phyloP scores from a whole-genome alignment of 2,797 vertebrate species.

The Enteromius mattozi region DNA sequence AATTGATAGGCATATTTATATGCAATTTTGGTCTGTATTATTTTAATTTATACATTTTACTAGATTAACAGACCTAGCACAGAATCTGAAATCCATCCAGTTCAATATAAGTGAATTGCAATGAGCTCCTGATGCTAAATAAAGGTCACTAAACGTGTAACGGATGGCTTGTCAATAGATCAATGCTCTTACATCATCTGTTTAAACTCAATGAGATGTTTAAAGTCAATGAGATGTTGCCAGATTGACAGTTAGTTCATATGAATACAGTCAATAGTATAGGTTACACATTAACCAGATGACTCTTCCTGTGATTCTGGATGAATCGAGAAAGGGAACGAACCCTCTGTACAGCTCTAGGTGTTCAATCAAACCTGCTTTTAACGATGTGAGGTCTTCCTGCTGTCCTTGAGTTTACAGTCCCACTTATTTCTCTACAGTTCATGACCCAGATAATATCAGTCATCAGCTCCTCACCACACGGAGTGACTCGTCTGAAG shows the following conservation, averaged over 20 bases:
- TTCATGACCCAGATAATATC: conserved; percentile 40
- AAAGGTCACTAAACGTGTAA: conserved; percentile 51
- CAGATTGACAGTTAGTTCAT: conserved; percentile 6
- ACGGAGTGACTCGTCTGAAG: neutral
- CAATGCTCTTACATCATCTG: conserved; percentile 46
- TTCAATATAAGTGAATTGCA: conserved; percentile 6
- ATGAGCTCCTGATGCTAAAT: conserved; percentile 43
- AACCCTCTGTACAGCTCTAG: neutral
- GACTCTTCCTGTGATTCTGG: conserved; percentile 1
- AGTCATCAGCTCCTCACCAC: conserved; percentile 20
- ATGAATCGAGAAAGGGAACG: neutral
- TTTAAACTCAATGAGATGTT: conserved; percentile 50
- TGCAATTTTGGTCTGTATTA: neutral
- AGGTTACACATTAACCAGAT: conserved; percentile 49
- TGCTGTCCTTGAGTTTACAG: conserved; percentile 36
- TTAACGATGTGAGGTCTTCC: conserved; percentile 11
- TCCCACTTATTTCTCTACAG: conserved; percentile 18
- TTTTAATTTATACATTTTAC: neutral
- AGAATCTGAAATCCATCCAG: neutral
- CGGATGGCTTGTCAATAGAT: conserved; percentile 48
- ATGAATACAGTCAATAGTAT: conserved; percentile 46
- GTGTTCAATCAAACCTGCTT: conserved; percentile 26
- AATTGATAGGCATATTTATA: too few relatives aligned
- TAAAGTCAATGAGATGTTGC: conserved; percentile 31
- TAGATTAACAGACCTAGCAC: neutral